Conservation (phyloP, 2,888 invertebrate species). For the Melipona bicolor region DNA sequence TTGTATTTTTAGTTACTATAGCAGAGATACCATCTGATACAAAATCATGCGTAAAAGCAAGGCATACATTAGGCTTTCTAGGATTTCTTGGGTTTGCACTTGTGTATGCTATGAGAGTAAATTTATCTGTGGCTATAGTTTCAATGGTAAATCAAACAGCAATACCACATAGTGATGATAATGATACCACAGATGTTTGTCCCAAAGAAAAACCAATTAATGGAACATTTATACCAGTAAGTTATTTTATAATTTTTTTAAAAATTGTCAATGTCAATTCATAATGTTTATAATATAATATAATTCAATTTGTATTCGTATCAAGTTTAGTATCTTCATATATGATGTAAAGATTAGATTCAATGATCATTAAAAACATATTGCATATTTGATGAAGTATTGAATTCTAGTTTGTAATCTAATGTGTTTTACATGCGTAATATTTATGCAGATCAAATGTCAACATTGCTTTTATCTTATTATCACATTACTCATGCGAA, state of each 20-base stretch:
- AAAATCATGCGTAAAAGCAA: constrained; percentile 89
- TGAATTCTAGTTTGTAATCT: not conserved
- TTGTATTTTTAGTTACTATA: constrained; percentile 68
- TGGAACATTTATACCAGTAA: constrained; percentile 76
- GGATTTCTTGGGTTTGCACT: constrained; percentile 95
- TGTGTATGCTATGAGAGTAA: constrained; percentile 95
- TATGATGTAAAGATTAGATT: not conserved
- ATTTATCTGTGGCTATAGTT: constrained; percentile 96
- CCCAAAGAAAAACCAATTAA: constrained; percentile 83
- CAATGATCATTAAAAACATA: not conserved
- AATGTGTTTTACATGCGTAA: not conserved
- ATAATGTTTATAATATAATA: not conserved
- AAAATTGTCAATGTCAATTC: not conserved
- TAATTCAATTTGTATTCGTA: not conserved
- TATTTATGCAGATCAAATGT: constrained; percentile 34
- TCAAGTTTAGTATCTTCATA: not conserved
- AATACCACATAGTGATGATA: constrained; percentile 85
- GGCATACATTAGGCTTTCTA: constrained; percentile 92
- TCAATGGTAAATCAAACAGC: constrained; percentile 95
- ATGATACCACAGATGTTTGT: constrained; percentile 87
- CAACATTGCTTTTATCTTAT: constrained; percentile 33
- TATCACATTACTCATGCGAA: constrained; percentile 63
- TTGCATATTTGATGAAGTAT: not conserved
- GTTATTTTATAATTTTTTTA: constrained; percentile 18
- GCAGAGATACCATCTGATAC: constrained; percentile 84